Evolutionary conservation across 2,797 vertebrate species (phyloP), one percentile per base, ranked within the genome.

Genomic region (Hyperoplus immaculatus): DNA sequence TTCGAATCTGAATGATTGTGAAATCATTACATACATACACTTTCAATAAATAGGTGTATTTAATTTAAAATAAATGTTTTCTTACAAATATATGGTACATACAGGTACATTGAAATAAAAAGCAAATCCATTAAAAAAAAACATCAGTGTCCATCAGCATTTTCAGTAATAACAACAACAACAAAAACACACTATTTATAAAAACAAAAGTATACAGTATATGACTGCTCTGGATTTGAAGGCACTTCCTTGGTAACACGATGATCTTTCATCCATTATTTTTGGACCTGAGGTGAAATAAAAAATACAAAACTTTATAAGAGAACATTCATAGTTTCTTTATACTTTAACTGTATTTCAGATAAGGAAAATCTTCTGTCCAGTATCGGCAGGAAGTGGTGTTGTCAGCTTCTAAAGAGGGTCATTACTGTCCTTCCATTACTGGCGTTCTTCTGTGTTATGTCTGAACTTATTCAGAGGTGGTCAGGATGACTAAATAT

Each of bases 241-340:
- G 95, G 95, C 95, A 96, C 95, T 95, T 95, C 91, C 94, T 93
- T 89, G 92, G 93, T 87, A 92, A 93, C 88, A 84, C 89, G 75
- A 83, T 62, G 85, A 92, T 91, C 91, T 88, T 80, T 93, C 94
- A 89, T 93, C 84, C 66, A 70, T 83, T 75, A 63, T 81, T 79
- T 69, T 75, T 68, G 63, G 49, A 88, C 88, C 95, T 95, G 88
- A 51, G 88, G 91, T 49, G 21, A 65, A 73, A 74, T 41, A 14
- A 78, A 5, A 83, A 50, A 3, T 64, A 6, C n/a, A 66, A 54
- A 49, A 16, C 4, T 21, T 6, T 8, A 82, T 56, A 46, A 42
- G 57, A 50, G 14, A 76, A 49, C 5, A 71, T 50, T 0, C 43
- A 21, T 10, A 56, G 11, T 69, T 64, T 59, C 55, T 71, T 41